Percentiles rank a stretch among this genome's conserved stretches.
Conservation (phyloP, 2,113 vertebrate species). For the Egretta garzetta region DNA sequence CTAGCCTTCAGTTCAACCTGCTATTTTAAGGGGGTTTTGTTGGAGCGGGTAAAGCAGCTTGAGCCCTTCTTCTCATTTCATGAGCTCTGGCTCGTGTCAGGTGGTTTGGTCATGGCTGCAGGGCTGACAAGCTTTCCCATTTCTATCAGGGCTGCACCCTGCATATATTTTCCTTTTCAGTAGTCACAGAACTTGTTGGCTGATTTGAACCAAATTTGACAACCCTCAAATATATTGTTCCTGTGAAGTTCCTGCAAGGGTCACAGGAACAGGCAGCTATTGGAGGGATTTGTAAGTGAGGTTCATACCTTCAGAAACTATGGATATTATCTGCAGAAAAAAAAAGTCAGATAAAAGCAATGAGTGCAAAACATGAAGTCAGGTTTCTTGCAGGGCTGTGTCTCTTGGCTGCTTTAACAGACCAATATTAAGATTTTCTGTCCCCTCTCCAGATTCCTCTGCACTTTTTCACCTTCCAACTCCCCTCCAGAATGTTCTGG, state of each 20-base stretch:
- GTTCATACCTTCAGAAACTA: neutral
- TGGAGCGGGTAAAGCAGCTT: neutral
- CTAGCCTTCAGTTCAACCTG: neutral
- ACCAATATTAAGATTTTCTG: neutral
- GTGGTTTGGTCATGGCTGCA: neutral
- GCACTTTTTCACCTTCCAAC: neutral
- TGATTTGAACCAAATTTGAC: conserved; percentile 21
- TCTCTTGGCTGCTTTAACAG: neutral
- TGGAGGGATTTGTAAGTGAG: neutral
- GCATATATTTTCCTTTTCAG: conserved; percentile 13
- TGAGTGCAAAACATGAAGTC: neutral
- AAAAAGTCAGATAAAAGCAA: neutral
- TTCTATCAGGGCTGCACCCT: neutral
- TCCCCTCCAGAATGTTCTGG: neutral
- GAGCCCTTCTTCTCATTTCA: neutral
- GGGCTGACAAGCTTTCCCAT: neutral
- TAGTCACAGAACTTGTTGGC: neutral
- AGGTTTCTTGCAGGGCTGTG: neutral
- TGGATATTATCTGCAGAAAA: neutral
- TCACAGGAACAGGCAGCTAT: neutral
- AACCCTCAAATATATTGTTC: neutral
- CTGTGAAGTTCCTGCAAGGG: neutral
- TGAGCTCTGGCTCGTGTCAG: neutral
- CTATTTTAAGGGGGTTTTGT: neutral
- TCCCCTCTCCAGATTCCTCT: neutral